These are phyloP conservation scores for Labia minor DNA, from an alignment of 2,888 invertebrate genomes.

Conservation along the genomic window DNA sequence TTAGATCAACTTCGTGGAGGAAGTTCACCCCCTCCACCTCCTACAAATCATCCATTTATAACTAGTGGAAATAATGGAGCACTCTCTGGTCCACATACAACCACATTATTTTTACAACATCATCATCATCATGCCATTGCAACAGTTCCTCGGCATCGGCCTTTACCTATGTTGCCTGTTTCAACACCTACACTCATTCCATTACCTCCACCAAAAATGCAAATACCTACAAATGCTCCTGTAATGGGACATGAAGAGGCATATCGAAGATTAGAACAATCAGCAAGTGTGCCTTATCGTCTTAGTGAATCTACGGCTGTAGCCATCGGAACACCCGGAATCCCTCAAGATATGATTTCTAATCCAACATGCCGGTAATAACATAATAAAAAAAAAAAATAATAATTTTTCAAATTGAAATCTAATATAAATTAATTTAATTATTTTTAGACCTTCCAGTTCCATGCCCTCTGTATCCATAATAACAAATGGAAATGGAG, in stretches of 20 bases:
- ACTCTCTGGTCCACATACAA: conserved; percentile 26
- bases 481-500: conserved; percentile 16
- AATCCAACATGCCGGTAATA: conserved; percentile 21
- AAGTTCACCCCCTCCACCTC: conserved; percentile 40
- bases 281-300: conserved; percentile 54
- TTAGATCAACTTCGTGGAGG: conserved; percentile 57
- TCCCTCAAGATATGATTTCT: neutral
- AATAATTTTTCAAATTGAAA: too few species aligned
- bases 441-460: conserved; percentile 18
- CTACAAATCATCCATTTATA: conserved; percentile 32
- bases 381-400: conserved; percentile 19
- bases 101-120: conserved; percentile 28
- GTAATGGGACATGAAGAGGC: conserved; percentile 26
- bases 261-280: conserved; percentile 43
- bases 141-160: conserved; percentile 28
- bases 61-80: conserved; percentile 21
- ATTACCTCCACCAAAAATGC: conserved; percentile 27
- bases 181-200: conserved; percentile 28
- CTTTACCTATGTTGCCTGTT: conserved; percentile 25
- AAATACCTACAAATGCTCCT: conserved; percentile 26
- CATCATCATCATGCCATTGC: conserved; percentile 16
- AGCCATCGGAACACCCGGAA: conserved; percentile 20
- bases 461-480: conserved; percentile 31
- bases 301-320: conserved; percentile 32
- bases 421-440: too few species aligned